phyloP scores from a whole-genome alignment of 2,888 invertebrate genomes.

The Sipha maydis region DNA sequence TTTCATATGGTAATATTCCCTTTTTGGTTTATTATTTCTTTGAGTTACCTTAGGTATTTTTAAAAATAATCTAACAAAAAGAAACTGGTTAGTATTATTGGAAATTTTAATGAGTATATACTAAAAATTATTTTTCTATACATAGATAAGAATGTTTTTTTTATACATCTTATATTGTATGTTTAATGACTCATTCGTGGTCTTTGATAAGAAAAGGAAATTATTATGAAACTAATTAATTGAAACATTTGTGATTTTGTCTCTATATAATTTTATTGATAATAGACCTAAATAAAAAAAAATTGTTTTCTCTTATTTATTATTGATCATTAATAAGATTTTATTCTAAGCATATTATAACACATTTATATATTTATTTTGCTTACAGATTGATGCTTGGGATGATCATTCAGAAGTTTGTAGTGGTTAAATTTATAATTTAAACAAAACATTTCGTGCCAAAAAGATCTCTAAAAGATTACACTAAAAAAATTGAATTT shows the following conservation, averaged over 20 bases:
- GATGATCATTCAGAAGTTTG: slow-evolving; percentile 88
- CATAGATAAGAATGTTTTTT: background rate
- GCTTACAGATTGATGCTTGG: slow-evolving; percentile 83
- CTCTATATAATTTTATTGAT: background rate
- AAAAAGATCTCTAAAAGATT: slow-evolving; percentile 63
- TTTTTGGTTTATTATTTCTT: too few species aligned
- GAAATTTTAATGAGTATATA: too few species aligned
- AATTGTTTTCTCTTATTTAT: background rate
- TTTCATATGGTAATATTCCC: too few species aligned
- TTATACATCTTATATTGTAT: background rate
- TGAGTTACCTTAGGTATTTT: too few species aligned
- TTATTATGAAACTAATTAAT: background rate
- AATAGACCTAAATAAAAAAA: too few species aligned
- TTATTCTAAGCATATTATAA: background rate
- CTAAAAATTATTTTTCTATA: background rate
- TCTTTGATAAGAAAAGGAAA: background rate
- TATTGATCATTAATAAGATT: too few species aligned
- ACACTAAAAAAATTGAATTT: background rate
- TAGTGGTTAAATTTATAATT: slow-evolving; percentile 73
- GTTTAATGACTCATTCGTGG: background rate
- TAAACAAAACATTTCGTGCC: slow-evolving; percentile 62
- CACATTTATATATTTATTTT: slow-evolving; percentile 53
- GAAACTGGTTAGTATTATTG: too few species aligned
- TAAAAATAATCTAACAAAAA: too few species aligned
- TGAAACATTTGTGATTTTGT: background rate